A percentile compares a stretch with the other conserved stretches of the same genome.
Evolutionary conservation across 1,140 invertebrate species (phyloP).

Genomic region (Hylyphantes graminicola): DNA sequence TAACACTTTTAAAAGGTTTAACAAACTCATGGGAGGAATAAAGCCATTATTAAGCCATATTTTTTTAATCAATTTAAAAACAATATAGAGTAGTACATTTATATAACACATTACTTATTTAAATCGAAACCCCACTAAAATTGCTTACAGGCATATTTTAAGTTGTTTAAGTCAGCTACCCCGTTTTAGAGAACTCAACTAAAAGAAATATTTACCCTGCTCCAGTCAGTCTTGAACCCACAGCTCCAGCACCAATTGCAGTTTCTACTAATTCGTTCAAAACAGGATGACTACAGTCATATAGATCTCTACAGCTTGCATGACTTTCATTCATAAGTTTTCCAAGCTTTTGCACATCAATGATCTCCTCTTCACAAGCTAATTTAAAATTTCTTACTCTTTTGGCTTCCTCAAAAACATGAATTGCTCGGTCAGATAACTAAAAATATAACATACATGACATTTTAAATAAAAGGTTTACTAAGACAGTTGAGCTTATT

Average conservation of each 20-base stretch:
- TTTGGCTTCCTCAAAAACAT: constrained; percentile 83
- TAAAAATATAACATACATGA: constrained; percentile 74
- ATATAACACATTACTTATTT: too few relatives aligned
- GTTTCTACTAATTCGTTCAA: constrained; percentile 86
- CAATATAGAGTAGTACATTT: too few relatives aligned
- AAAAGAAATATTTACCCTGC: constrained; percentile 73
- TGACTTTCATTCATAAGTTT: constrained; percentile 91
- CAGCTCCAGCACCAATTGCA: constrained; percentile 77
- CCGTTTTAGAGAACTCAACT: too few relatives aligned
- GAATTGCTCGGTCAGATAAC: constrained; percentile 83
- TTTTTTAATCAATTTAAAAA: too few relatives aligned
- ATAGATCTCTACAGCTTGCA: constrained; percentile 82
- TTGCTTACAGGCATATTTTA: too few relatives aligned
- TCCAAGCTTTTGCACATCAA: constrained; percentile 75
- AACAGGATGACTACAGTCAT: constrained; percentile 93
- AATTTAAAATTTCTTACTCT: constrained; percentile 81
- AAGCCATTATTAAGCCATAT: too few relatives aligned
- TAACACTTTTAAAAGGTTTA: too few relatives aligned
- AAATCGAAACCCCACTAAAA: too few relatives aligned
- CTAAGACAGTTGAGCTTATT: not conserved
- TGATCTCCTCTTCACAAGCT: constrained; percentile 71
- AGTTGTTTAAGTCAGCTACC: too few relatives aligned
- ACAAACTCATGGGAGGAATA: too few relatives aligned
- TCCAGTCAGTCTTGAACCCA: constrained; percentile 92
- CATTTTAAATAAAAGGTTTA: constrained; percentile 1